Conservation (phyloP, 2,888 invertebrate species). For the Metopia argyrocephala region DNA sequence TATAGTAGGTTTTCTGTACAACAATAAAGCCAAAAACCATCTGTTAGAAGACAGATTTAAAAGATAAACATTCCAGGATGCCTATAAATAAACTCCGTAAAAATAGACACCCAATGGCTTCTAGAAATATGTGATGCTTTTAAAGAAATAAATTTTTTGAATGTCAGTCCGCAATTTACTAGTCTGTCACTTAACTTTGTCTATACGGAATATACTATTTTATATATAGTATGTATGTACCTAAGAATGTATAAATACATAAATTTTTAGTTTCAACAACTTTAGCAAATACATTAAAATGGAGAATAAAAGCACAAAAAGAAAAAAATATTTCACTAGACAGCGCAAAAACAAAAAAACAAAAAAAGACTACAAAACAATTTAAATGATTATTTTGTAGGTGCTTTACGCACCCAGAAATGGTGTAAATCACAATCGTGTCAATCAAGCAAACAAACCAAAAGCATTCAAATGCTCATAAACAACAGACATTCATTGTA, state of each 20-base stretch:
- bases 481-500: background rate
- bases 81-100: background rate
- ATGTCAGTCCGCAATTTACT: conserved; percentile 47
- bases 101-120: conserved; percentile 1
- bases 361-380: conserved; percentile 33
- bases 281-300: background rate
- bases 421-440: conserved; percentile 78
- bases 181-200: conserved; percentile 43
- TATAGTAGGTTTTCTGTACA: no score
- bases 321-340: background rate
- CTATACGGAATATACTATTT: conserved; percentile 27
- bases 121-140: background rate
- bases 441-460: conserved; percentile 70
- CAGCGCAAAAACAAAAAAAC: background rate
- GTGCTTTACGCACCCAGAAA: conserved; percentile 64
- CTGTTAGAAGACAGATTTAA: background rate
- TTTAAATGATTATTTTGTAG: conserved; percentile 52
- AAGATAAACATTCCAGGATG: background rate
- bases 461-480: background rate
- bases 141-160: conserved; percentile 47
- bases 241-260: background rate
- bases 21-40: no score
- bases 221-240: no score
- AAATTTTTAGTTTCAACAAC: background rate
- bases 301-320: background rate